These are phyloP conservation scores for Gymnarchus niloticus DNA, from an alignment of 2,113 vertebrate genomes.

Conservation along the genomic window DNA sequence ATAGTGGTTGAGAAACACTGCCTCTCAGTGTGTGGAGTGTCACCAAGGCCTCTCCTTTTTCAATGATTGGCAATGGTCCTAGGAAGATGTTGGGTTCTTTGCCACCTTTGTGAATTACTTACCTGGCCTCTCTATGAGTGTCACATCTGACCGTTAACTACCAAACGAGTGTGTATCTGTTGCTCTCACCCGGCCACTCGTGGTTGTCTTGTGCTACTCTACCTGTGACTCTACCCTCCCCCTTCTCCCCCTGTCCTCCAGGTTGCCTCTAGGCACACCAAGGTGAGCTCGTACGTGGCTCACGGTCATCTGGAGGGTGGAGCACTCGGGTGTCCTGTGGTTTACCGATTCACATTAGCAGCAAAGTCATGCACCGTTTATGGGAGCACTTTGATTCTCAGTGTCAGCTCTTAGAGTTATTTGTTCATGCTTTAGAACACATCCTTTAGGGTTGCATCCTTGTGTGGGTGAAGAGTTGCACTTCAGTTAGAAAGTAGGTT, in stretches of 20 bases:
- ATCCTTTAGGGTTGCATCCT: background rate
- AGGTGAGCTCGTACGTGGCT: constrained; percentile 70
- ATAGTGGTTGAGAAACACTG: too few species aligned
- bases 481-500: background rate
- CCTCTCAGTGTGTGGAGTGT: too few species aligned
- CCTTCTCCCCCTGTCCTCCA: constrained; percentile 56
- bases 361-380: background rate
- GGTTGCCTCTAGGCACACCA: constrained; percentile 80
- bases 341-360: too few species aligned
- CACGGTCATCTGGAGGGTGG: background rate
- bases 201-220: too few species aligned
- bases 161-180: too few species aligned
- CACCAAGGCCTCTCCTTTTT: too few species aligned
- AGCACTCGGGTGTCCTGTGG: too few species aligned
- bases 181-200: too few species aligned
- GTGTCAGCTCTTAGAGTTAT: background rate
- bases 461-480: too few species aligned
- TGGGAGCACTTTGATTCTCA: background rate
- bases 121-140: background rate
- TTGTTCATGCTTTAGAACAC: background rate
- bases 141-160: background rate
- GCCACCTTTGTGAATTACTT: background rate
- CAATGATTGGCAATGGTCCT: background rate
- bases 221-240: constrained; percentile 31
- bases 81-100: background rate